These are phyloP conservation scores for Hofmannophila pseudospretella DNA, from an alignment of 2,888 invertebrate species.

Conservation along the genomic window DNA sequence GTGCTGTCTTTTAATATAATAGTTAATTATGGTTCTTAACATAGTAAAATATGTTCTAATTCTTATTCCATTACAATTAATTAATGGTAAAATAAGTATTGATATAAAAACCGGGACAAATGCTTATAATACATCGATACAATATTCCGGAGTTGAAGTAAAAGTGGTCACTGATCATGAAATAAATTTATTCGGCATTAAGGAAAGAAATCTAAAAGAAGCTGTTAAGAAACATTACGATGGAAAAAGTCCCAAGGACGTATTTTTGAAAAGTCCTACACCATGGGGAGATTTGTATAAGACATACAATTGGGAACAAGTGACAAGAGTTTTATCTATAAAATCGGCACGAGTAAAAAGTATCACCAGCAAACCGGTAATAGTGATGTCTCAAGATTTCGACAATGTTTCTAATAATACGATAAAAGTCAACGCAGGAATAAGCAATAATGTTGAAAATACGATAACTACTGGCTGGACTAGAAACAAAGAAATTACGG, in stretches of 20 bases:
- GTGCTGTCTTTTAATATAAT: no score
- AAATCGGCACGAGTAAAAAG: constrained; percentile 38
- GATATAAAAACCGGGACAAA: constrained; percentile 27
- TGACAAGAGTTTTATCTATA: constrained; percentile 34
- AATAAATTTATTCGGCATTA: constrained; percentile 38
- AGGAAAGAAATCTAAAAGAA: constrained; percentile 26
- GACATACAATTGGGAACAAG: constrained; percentile 48
- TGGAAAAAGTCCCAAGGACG: constrained; percentile 33
- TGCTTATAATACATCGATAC: constrained; percentile 25
- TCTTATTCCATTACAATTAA: constrained; percentile 8
- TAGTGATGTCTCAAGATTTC: constrained; percentile 47
- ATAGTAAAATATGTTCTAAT: not conserved
- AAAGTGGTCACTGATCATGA: constrained; percentile 36
- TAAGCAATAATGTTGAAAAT: constrained; percentile 53
- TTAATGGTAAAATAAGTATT: constrained; percentile 31
- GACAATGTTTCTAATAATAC: constrained; percentile 45
- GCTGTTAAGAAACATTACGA: constrained; percentile 40
- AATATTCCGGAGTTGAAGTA: constrained; percentile 36
- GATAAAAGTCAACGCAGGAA: constrained; percentile 55
- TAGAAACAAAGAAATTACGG: constrained; percentile 32
- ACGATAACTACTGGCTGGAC: constrained; percentile 50
- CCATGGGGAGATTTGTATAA: constrained; percentile 61
- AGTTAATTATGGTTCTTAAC: no score
- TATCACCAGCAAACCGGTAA: constrained; percentile 27
- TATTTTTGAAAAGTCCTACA: constrained; percentile 51